Conservation (phyloP, 1,140 invertebrate genomes). For the Drosophila cardini region DNA sequence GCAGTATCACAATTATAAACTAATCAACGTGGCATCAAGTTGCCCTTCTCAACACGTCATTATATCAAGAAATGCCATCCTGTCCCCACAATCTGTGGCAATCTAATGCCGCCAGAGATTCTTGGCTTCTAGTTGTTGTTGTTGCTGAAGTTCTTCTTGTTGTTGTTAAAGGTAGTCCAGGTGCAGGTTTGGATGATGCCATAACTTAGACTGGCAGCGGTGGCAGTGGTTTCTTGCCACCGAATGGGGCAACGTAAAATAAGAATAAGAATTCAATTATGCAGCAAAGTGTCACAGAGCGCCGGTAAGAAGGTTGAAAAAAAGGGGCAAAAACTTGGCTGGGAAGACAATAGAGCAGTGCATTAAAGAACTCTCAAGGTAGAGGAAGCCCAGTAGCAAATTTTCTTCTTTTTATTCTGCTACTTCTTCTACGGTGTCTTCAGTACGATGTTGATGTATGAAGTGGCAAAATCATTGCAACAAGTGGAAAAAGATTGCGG, state of each 20-base stretch:
- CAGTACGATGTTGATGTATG: conserved; percentile 60
- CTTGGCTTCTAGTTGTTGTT: background rate
- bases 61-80: conserved; percentile 56
- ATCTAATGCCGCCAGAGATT: conserved; percentile 58
- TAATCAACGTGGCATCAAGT: conserved; percentile 70
- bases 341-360: background rate
- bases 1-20: conserved; percentile 73
- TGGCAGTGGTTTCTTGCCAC: conserved; percentile 41
- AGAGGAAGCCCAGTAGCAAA: conserved; percentile 1
- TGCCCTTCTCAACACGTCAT: conserved; percentile 74
- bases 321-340: conserved; percentile 11
- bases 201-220: conserved; percentile 64
- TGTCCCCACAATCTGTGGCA: conserved; percentile 45
- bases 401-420: no score
- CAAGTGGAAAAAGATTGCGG: conserved; percentile 52
- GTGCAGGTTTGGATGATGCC: conserved; percentile 71
- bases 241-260: conserved; percentile 16
- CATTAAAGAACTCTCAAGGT: background rate
- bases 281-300: conserved; percentile 76
- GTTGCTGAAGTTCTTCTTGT: background rate
- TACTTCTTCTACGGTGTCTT: no score
- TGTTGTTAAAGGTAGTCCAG: conserved; percentile 45
- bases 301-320: conserved; percentile 31
- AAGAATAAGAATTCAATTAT: conserved; percentile 79
- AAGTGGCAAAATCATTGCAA: conserved; percentile 74